Percentiles rank a stretch among this genome's conserved stretches.
These are phyloP conservation scores for Drosophila nigricruria DNA, from an alignment of 2,888 invertebrate species.

Conservation along the genomic window DNA sequence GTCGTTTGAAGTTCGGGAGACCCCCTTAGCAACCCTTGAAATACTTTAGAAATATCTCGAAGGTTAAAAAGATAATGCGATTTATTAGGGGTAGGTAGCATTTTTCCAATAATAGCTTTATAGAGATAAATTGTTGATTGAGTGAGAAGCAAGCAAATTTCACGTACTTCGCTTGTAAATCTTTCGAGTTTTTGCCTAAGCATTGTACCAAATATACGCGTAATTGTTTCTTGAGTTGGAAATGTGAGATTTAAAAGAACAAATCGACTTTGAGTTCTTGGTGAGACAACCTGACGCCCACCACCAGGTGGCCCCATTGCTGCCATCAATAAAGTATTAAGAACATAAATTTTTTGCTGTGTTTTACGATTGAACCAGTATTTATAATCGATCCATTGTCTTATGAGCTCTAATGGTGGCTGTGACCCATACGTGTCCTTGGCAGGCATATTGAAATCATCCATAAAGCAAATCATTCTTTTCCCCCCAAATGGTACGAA, in stretches of 20 bases:
- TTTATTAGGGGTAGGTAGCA: conserved; percentile 95
- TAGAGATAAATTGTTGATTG: conserved; percentile 92
- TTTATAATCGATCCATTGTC: conserved; percentile 95
- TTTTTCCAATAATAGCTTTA: conserved; percentile 89
- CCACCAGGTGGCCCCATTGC: conserved; percentile 96
- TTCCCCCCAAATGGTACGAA: conserved; percentile 93
- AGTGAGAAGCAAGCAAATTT: conserved; percentile 89
- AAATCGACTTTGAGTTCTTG: conserved; percentile 92
- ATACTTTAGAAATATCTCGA: conserved; percentile 94
- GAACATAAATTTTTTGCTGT: conserved; percentile 91
- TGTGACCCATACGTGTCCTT: conserved; percentile 95
- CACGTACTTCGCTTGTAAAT: conserved; percentile 92
- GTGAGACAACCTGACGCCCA: conserved; percentile 92
- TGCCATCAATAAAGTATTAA: conserved; percentile 91
- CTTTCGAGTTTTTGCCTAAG: conserved; percentile 91
- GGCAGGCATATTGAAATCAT: conserved; percentile 97
- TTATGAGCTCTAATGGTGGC: conserved; percentile 93
- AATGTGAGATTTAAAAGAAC: conserved; percentile 92
- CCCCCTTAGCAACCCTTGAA: conserved; percentile 92
- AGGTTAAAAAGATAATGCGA: conserved; percentile 96
- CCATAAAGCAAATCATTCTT: conserved; percentile 94
- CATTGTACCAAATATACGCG: conserved; percentile 94
- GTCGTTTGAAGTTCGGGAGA: conserved; percentile 92
- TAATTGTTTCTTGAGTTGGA: conserved; percentile 91
- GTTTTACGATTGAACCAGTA: conserved; percentile 95